These are phyloP conservation scores for Mongoloraphidia duomilia DNA, from an alignment of 2,888 invertebrate genomes.

Conservation along the genomic window DNA sequence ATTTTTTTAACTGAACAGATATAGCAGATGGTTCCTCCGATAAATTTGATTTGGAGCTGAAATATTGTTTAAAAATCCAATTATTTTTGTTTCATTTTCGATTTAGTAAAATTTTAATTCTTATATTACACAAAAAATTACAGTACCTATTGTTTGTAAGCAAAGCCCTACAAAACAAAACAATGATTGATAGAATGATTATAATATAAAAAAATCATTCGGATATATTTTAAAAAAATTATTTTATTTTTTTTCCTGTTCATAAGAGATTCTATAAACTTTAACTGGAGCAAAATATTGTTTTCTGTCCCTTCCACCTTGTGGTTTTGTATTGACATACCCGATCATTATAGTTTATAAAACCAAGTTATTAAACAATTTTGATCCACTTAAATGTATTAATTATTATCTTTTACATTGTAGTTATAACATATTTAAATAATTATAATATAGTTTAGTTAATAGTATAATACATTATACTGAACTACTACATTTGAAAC, in stretches of 20 bases:
- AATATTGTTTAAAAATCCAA: too few relatives aligned
- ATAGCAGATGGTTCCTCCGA: too few relatives aligned
- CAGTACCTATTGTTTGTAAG: too few relatives aligned
- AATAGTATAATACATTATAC: conserved; percentile 5
- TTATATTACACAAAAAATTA: too few relatives aligned
- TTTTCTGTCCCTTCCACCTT: not conserved
- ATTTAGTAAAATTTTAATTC: too few relatives aligned
- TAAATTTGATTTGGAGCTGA: too few relatives aligned
- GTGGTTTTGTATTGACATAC: conserved; percentile 4
- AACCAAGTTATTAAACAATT: not conserved
- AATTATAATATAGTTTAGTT: conserved; percentile 7
- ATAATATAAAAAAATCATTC: not conserved
- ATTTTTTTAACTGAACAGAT: too few relatives aligned
- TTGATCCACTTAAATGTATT: conserved; percentile 2
- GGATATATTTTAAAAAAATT: not conserved
- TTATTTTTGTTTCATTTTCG: too few relatives aligned
- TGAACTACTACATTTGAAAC: conserved; percentile 1
- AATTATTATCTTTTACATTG: conserved; percentile 3
- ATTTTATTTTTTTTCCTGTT: not conserved
- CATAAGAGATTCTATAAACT: not conserved
- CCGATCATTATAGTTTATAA: not conserved
- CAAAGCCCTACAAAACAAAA: too few relatives aligned
- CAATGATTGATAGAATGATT: too few relatives aligned
- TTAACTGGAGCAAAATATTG: not conserved
- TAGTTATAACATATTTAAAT: conserved; percentile 1